These are phyloP conservation scores for Grammomys dolichurus DNA, from an alignment of 2,113 vertebrate species.

Conservation along the genomic window DNA sequence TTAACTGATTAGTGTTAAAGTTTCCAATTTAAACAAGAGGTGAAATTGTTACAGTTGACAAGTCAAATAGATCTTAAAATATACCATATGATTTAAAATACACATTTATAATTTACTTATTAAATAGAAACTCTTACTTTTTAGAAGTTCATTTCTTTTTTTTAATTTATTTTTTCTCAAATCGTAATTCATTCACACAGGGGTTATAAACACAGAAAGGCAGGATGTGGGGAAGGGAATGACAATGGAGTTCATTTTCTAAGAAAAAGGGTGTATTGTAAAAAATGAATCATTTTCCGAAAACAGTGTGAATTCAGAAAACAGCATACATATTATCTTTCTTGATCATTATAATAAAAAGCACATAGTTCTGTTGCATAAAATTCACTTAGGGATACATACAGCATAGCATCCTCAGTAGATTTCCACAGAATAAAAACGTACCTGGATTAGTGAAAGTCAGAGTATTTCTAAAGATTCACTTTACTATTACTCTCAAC, in stretches of 20 bases:
- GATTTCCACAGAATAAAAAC: background rate
- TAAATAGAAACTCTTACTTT: constrained; percentile 39
- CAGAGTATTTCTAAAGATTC: constrained; percentile 28
- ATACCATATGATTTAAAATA: background rate
- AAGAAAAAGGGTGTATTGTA: background rate
- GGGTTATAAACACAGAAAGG: too few species aligned
- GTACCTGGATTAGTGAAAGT: background rate
- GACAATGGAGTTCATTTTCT: background rate
- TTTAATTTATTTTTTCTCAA: too few species aligned
- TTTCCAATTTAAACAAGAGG: background rate
- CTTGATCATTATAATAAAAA: background rate
- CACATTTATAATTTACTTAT: background rate
- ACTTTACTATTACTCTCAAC: constrained; percentile 19
- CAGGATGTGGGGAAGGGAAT: too few species aligned
- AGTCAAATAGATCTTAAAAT: constrained; percentile 31
- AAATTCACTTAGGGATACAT: background rate
- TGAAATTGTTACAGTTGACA: background rate
- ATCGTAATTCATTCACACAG: too few species aligned
- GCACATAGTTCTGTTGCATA: background rate
- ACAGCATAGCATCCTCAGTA: background rate
- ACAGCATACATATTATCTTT: background rate
- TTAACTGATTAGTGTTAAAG: background rate
- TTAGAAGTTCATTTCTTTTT: background rate
- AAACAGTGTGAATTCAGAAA: background rate
- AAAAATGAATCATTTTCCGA: constrained; percentile 28